Percentiles rank a stretch among this genome's conserved stretches.
Conservation (phyloP, 2,888 invertebrate species). For the Sinodicranocentrus sp. region DNA sequence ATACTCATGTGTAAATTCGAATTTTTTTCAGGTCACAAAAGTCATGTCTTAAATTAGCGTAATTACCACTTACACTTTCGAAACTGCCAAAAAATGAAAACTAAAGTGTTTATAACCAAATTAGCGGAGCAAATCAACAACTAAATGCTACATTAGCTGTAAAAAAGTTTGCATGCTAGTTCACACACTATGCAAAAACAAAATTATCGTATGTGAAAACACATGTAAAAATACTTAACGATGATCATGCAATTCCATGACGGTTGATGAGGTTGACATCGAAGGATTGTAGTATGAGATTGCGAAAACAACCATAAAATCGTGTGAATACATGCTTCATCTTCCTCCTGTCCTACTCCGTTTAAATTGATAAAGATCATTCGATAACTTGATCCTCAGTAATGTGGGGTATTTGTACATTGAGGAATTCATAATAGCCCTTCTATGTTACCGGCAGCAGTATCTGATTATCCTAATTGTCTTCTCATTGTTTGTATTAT, state of each 20-base stretch:
- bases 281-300: background rate
- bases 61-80: no score
- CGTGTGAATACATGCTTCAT: no score
- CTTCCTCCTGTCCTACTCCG: background rate
- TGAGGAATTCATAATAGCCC: no score
- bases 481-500: no score
- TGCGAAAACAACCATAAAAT: background rate
- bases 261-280: no score
- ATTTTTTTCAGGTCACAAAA: background rate
- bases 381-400: background rate
- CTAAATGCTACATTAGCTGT: background rate
- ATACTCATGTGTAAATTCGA: background rate
- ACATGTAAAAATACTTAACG: background rate
- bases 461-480: no score
- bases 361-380: background rate
- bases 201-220: background rate
- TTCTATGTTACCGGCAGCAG: no score
- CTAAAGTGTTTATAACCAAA: background rate
- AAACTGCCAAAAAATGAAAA: no score
- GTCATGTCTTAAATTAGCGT: no score
- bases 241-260: slow-evolving; percentile 36
- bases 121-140: background rate
- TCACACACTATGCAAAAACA: background rate
- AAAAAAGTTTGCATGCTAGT: background rate
- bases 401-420: background rate